Evolutionary conservation across 2,888 invertebrate genomes (phyloP), one percentile per base, ranked within the genome.

Genomic region (Carterocephalus palaemon): DNA sequence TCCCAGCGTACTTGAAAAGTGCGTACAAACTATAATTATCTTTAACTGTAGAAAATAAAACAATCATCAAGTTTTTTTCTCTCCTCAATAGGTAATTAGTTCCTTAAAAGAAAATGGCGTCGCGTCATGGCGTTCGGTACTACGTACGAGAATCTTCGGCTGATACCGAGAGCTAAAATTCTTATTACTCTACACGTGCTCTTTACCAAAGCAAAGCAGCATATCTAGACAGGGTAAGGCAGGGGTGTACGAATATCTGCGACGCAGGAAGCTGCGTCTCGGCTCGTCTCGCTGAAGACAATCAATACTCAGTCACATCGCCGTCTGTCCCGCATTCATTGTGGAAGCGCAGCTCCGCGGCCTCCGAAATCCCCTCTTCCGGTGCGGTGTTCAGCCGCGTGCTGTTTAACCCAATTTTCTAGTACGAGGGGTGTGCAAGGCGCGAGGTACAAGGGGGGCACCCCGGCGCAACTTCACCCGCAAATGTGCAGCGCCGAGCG

Each of bases 361-460:
- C 71, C 70, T 76, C 80, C 75, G 66, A 82, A 80, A 75, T 77
- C 79, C 81, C 81, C 79, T 76, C 77, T 79, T 80, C 80, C 80
- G 79, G 72, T 74, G 70, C 73, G 75, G 70, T 68, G 73, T 75
- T 71, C 72, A 76, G 70, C 75, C 74, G 82, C 78, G 76, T 81
- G 75, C 78, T 84, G 74, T 84, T 82, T 84, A 83, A 85, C 85
- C 85, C 82, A 84, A 83, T 84, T 84, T 83, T 80, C 81, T 80
- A 77, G 81, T 72, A 64, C 69, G 70, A 75, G 78, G 78, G 81
- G 78, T 69, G 69, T 68, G 57, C 62, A 72, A 74, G 75, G 74
- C 57, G 65, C 53, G 71, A 66, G 71, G 72, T 67, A 69, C 56
- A 67, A 64, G 64, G 57, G 63, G 40, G 52, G 47, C 41, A 42